phyloP scores from a whole-genome alignment of 2,113 vertebrate species.

The Cyanoderma ruficeps region DNA sequence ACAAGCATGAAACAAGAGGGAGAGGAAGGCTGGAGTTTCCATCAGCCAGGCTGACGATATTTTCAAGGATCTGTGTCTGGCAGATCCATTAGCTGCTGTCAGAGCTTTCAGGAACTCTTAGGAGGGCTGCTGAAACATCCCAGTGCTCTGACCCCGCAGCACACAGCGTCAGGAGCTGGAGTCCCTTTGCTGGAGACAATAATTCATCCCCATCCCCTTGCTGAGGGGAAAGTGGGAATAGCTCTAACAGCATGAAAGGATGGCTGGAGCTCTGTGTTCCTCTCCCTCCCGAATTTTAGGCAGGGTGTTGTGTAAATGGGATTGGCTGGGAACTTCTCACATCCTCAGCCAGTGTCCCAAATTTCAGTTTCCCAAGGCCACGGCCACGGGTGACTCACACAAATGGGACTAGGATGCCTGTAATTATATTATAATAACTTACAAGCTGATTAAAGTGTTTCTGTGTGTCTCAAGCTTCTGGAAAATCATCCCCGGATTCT shows the following conservation, averaged over 20 bases:
- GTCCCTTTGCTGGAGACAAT: slow-evolving; percentile 3
- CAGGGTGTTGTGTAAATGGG: not conserved
- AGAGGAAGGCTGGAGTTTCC: slow-evolving; percentile 58
- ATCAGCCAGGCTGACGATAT: slow-evolving; percentile 54
- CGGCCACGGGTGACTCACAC: not conserved
- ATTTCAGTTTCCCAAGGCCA: not conserved
- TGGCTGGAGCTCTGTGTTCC: not conserved
- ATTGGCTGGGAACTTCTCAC: not conserved
- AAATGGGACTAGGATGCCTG: not conserved
- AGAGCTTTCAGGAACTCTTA: slow-evolving; percentile 37
- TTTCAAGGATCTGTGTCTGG: slow-evolving; percentile 59
- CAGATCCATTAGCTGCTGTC: slow-evolving; percentile 60
- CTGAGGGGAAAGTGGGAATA: not conserved
- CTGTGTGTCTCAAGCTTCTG: not conserved
- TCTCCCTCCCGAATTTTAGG: not conserved
- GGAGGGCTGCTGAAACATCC: slow-evolving; percentile 11
- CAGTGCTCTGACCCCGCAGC: slow-evolving; percentile 5
- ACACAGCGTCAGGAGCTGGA: not conserved
- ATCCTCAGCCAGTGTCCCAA: not conserved
- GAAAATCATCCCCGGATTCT: not conserved
- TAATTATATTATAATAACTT: not conserved
- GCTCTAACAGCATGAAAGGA: not conserved
- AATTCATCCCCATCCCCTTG: slow-evolving; percentile 10
- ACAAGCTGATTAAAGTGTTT: not conserved
- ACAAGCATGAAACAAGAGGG: slow-evolving; percentile 43